phyloP scores from a whole-genome alignment of 2,113 vertebrate species.

The Trachemys scripta region DNA sequence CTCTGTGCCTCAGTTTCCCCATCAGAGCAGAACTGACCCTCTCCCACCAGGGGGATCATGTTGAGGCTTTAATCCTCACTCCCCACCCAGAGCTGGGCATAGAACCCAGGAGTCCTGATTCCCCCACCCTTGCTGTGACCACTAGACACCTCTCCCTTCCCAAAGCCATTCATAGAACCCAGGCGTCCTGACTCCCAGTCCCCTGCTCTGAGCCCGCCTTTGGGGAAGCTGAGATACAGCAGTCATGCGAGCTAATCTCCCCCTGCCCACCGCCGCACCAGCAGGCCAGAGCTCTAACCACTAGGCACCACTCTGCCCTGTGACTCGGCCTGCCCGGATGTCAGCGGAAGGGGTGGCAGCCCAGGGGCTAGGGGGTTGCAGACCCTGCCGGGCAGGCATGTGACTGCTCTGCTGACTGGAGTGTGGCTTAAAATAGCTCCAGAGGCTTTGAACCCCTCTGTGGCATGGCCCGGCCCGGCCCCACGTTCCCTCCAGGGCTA shows the following conservation, averaged over 20 bases:
- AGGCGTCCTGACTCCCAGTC: background rate
- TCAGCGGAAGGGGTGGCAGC: no score
- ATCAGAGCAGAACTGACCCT: no score
- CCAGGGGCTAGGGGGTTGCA: background rate
- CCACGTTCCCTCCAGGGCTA: background rate
- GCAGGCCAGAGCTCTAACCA: background rate
- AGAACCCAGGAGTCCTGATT: no score
- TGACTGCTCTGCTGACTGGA: background rate
- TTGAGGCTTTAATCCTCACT: no score
- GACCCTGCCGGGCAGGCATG: background rate
- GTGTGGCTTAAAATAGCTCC: background rate
- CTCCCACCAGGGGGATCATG: no score
- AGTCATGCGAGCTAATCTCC: no score
- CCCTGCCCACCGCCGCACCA: no score
- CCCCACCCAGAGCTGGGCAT: no score
- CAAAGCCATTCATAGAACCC: background rate
- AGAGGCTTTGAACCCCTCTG: background rate
- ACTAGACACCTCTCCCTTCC: no score
- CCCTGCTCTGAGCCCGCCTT: background rate
- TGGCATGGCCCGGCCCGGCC: background rate
- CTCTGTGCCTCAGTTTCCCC: no score
- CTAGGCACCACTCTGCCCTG: background rate
- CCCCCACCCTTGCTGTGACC: no score
- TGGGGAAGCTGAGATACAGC: background rate
- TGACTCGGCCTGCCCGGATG: background rate